Evolutionary conservation across 2,797 vertebrate genomes (phyloP).

Genomic region (Sarcophilus harrisii): DNA sequence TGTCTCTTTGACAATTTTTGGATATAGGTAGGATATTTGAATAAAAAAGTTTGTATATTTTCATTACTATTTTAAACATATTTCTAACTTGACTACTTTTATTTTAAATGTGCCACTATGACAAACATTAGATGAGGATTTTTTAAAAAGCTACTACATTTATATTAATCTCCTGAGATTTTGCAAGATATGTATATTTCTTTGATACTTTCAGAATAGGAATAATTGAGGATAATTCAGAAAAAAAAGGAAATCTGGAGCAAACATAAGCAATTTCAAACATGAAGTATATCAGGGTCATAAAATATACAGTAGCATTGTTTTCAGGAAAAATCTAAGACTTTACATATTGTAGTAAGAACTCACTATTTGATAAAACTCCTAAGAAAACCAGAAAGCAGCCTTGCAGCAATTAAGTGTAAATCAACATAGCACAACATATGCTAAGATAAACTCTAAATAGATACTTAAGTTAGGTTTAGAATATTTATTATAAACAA

Average conservation of each 20-base stretch:
- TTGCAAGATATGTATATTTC: neutral
- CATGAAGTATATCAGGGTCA: neutral
- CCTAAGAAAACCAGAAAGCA: neutral
- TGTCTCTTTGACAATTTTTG: neutral
- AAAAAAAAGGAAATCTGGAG: neutral
- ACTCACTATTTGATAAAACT: neutral
- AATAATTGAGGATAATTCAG: neutral
- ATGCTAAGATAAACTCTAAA: neutral
- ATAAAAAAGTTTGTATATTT: neutral
- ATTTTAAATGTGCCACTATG: neutral
- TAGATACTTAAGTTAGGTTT: neutral
- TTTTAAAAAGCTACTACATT: neutral
- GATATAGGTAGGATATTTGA: neutral
- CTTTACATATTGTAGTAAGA: neutral
- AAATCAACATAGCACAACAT: neutral
- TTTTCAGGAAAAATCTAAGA: neutral
- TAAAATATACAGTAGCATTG: neutral
- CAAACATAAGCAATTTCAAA: neutral
- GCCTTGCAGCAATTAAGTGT: neutral
- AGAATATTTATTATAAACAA: neutral
- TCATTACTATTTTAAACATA: neutral
- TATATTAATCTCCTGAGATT: neutral
- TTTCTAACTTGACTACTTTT: neutral
- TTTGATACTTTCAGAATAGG: neutral
- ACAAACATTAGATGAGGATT: neutral